These are phyloP conservation scores for Channa maculata DNA, from an alignment of 2,113 vertebrate genomes.

Conservation along the genomic window DNA sequence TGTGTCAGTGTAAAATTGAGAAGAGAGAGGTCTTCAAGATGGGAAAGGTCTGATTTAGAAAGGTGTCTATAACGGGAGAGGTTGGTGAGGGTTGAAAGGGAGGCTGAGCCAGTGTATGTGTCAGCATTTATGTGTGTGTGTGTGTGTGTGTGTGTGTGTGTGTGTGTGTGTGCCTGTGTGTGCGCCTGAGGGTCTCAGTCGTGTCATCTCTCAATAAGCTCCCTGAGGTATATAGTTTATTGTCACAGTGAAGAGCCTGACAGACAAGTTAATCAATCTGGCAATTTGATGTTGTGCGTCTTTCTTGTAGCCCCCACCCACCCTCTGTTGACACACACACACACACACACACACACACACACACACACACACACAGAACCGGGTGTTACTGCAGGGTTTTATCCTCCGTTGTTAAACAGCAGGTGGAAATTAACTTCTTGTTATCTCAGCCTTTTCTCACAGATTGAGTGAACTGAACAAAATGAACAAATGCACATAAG, in stretches of 20 bases:
- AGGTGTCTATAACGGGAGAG: slow-evolving; percentile 51
- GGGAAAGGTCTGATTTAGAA: slow-evolving; percentile 28
- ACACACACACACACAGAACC: not conserved
- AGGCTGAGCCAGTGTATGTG: slow-evolving; percentile 31
- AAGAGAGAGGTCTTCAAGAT: slow-evolving; percentile 20
- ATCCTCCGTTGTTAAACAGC: slow-evolving; percentile 55
- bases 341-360: slow-evolving; percentile 16
- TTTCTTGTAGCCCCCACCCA: slow-evolving; percentile 46
- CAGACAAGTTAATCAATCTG: slow-evolving; percentile 85
- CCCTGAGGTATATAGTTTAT: slow-evolving; percentile 79
- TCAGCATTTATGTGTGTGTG: slow-evolving; percentile 24
- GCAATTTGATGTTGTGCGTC: slow-evolving; percentile 76
- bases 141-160: slow-evolving; percentile 31
- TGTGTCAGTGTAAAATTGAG: slow-evolving; percentile 10
- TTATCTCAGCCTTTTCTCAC: slow-evolving; percentile 47
- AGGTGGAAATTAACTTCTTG: slow-evolving; percentile 59
- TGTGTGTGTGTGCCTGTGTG: slow-evolving; percentile 15
- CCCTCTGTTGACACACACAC: not conserved
- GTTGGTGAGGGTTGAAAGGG: slow-evolving; percentile 23
- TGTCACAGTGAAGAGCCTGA: slow-evolving; percentile 77
- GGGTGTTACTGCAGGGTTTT: slow-evolving; percentile 16
- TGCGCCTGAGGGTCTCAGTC: slow-evolving; percentile 59
- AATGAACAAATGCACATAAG: too few species aligned
- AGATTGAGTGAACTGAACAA: slow-evolving; percentile 21
- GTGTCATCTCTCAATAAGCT: slow-evolving; percentile 79